These are phyloP conservation scores for Panurus biarmicus DNA, from an alignment of 2,113 vertebrate species.

Conservation along the genomic window DNA sequence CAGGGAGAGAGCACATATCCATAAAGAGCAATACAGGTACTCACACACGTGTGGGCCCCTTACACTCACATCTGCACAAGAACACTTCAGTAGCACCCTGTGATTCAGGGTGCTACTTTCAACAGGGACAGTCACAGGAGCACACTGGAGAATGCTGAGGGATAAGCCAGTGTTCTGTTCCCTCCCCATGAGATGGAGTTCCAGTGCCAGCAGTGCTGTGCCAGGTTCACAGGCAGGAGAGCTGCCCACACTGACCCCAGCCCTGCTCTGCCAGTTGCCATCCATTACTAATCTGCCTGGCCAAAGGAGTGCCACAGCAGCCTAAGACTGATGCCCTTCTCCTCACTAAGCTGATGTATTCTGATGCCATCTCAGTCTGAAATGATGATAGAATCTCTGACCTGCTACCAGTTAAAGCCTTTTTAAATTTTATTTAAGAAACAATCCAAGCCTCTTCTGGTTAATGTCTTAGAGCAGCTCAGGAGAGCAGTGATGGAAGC, in stretches of 20 bases:
- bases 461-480: neutral
- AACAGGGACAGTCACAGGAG: rapidly evolving
- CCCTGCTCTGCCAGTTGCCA: neutral
- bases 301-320: neutral
- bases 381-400: neutral
- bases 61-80: rapidly evolving
- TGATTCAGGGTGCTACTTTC: rapidly evolving
- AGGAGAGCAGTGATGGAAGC: neutral
- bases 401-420: neutral
- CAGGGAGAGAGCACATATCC: too few species aligned
- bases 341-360: neutral
- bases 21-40: rapidly evolving
- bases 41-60: neutral
- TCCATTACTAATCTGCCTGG: neutral
- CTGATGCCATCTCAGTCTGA: neutral
- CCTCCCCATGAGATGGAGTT: neutral
- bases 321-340: neutral
- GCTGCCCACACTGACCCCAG: neutral
- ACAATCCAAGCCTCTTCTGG: neutral
- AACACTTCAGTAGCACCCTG: neutral
- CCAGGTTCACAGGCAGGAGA: neutral
- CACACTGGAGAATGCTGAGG: neutral
- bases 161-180: neutral
- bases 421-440: neutral
- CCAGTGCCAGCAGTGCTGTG: neutral